These are phyloP conservation scores for Drosophila diplacantha DNA, from an alignment of 2,888 invertebrate genomes.

Conservation along the genomic window DNA sequence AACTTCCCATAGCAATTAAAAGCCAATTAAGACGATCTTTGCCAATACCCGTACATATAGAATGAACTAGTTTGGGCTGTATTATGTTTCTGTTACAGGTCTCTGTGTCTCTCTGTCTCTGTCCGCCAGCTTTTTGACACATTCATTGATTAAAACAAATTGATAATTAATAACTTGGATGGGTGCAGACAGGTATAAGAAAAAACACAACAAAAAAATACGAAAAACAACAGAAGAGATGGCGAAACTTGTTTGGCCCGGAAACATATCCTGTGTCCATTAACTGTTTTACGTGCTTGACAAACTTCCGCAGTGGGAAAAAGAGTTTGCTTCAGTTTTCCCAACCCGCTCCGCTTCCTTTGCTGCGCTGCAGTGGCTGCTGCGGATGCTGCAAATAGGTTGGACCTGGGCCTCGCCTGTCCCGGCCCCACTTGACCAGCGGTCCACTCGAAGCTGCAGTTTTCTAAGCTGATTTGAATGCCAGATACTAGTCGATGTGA, in stretches of 20 bases:
- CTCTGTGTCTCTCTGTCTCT: background rate
- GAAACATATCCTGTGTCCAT: conserved; percentile 73
- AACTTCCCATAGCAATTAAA: conserved; percentile 67
- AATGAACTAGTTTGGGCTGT: conserved; percentile 24
- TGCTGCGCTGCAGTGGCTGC: conserved; percentile 30
- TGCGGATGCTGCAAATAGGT: conserved; percentile 71
- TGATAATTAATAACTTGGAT: conserved; percentile 66
- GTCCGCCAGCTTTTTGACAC: conserved; percentile 12
- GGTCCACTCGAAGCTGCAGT: conserved; percentile 45
- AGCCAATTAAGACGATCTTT: conserved; percentile 49
- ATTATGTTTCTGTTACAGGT: conserved; percentile 10
- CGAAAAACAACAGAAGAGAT: conserved; percentile 11
- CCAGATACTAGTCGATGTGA: conserved; percentile 51
- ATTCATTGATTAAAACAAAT: conserved; percentile 61
- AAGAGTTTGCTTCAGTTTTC: conserved; percentile 51
- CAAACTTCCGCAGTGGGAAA: conserved; percentile 71
- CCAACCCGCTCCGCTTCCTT: conserved; percentile 45
- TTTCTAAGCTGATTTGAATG: conserved; percentile 71
- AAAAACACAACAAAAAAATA: conserved; percentile 15
- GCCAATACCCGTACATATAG: conserved; percentile 25
- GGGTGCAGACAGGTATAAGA: conserved; percentile 32
- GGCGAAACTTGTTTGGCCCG: conserved; percentile 53
- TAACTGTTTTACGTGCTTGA: conserved; percentile 76
- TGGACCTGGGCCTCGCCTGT: conserved; percentile 49
- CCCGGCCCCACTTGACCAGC: conserved; percentile 28